These are phyloP conservation scores for Drosophila formosana DNA, from an alignment of 2,888 invertebrate genomes.

Conservation along the genomic window DNA sequence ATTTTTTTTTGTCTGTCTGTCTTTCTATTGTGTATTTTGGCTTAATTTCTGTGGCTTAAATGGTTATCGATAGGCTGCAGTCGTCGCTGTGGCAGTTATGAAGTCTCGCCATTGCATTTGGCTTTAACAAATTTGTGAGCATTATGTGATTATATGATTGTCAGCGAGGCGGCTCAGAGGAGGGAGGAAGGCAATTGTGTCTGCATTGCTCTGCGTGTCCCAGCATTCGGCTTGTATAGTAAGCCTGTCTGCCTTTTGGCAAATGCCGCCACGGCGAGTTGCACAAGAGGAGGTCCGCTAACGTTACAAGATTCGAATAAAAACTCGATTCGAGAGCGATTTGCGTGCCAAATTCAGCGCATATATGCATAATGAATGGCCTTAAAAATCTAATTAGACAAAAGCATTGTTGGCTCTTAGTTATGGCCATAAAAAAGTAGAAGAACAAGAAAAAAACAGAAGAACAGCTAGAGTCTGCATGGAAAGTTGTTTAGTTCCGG, in stretches of 20 bases:
- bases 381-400: conserved; percentile 74
- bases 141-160: conserved; percentile 53
- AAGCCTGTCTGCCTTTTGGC: conserved; percentile 27
- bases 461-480: conserved; percentile 18
- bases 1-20: conserved; percentile 3
- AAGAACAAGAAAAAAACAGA: conserved; percentile 14
- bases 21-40: conserved; percentile 27
- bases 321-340: conserved; percentile 36
- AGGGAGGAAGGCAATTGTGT: conserved; percentile 29
- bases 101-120: conserved; percentile 32
- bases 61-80: conserved; percentile 59
- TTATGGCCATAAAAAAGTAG: conserved; percentile 50
- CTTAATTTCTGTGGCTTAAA: conserved; percentile 67
- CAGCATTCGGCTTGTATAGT: conserved; percentile 18
- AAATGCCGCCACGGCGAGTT: conserved; percentile 52
- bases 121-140: conserved; percentile 47
- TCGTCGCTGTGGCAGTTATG: conserved; percentile 30
- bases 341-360: conserved; percentile 48
- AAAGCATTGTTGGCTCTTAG: conserved; percentile 45
- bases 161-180: background rate
- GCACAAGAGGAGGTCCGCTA: conserved; percentile 34
- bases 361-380: conserved; percentile 55
- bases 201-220: conserved; percentile 49
- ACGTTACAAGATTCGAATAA: conserved; percentile 9
- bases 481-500: conserved; percentile 46